Percentiles rank a stretch among this genome's conserved stretches.
phyloP scores from a whole-genome alignment of 2,113 vertebrate genomes.

The Toxotes chatareus region DNA sequence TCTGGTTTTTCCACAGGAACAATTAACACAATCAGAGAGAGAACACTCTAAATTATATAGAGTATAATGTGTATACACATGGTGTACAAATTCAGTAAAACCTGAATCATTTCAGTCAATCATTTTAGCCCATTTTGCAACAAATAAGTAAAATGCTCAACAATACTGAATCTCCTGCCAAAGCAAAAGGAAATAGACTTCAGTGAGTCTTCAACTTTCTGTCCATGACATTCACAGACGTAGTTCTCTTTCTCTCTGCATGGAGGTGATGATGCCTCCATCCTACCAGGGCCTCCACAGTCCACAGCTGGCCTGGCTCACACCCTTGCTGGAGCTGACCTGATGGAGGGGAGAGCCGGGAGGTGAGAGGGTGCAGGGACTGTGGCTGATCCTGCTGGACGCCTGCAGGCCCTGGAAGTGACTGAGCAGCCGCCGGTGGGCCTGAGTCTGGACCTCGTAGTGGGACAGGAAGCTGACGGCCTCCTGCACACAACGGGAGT shows the following conservation, averaged over 20 bases:
- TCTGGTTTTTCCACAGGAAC: constrained; percentile 34
- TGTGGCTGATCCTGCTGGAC: constrained; percentile 44
- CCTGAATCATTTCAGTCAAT: constrained; percentile 57
- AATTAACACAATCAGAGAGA: constrained; percentile 30
- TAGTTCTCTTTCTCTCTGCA: constrained; percentile 54
- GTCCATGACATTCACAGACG: constrained; percentile 74
- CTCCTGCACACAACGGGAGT: constrained; percentile 82
- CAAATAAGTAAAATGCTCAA: constrained; percentile 29
- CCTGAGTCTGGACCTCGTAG: constrained; percentile 71
- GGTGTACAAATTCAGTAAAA: constrained; percentile 63
- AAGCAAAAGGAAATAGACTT: constrained; percentile 57
- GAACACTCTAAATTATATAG: constrained; percentile 32
- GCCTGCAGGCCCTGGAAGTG: constrained; percentile 77
- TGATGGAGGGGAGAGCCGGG: constrained; percentile 70
- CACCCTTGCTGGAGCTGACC: constrained; percentile 62
- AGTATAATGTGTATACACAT: constrained; percentile 37
- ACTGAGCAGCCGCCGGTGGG: constrained; percentile 71
- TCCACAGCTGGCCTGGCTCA: constrained; percentile 32
- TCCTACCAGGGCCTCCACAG: constrained; percentile 86
- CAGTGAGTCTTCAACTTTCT: constrained; percentile 65
- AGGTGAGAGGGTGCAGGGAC: constrained; percentile 36
- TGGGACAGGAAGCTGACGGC: constrained; percentile 79
- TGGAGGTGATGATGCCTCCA: constrained; percentile 1
- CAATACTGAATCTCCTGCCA: constrained; percentile 33
- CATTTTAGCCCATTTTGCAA: constrained; percentile 36